Evolutionary conservation across 2,797 vertebrate genomes (phyloP).

Genomic region (Alauda arvensis): DNA sequence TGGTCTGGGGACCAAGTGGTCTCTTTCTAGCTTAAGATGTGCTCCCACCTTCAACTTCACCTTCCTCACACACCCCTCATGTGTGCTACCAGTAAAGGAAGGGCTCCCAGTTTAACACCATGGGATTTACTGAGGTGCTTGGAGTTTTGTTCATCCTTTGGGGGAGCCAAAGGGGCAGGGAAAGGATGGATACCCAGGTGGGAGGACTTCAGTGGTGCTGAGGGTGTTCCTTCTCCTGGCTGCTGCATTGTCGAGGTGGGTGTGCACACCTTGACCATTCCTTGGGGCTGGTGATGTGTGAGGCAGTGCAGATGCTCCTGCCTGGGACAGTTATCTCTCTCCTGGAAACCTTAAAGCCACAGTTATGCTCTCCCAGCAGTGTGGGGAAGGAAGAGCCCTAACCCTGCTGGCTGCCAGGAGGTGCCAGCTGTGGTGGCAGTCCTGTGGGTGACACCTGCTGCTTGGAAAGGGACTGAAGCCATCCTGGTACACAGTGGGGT

Average conservation of each 20-base stretch:
- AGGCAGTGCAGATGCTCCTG: neutral
- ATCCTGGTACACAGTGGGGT: fast-evolving
- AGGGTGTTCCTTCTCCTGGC: neutral
- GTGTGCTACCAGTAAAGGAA: neutral
- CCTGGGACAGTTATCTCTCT: neutral
- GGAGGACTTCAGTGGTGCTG: neutral
- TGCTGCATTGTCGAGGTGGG: neutral
- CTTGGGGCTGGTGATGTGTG: neutral
- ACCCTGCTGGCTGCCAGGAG: neutral
- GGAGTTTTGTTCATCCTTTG: neutral
- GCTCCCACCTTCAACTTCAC: neutral
- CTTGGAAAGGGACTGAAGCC: neutral
- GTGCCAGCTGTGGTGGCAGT: neutral
- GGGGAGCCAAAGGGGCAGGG: neutral
- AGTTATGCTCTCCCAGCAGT: neutral
- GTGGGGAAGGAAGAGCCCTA: neutral
- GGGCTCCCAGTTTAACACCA: neutral
- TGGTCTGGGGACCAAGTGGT: neutral
- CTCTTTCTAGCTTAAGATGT: neutral
- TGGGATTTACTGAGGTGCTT: neutral
- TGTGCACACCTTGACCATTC: neutral
- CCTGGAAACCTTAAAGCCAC: neutral
- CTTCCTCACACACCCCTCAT: neutral
- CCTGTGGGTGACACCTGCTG: neutral
- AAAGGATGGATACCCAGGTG: neutral